Percentiles rank a stretch among this genome's conserved stretches.
These are phyloP conservation scores for Raja brachyura DNA, from an alignment of 2,113 vertebrate species.

Conservation along the genomic window DNA sequence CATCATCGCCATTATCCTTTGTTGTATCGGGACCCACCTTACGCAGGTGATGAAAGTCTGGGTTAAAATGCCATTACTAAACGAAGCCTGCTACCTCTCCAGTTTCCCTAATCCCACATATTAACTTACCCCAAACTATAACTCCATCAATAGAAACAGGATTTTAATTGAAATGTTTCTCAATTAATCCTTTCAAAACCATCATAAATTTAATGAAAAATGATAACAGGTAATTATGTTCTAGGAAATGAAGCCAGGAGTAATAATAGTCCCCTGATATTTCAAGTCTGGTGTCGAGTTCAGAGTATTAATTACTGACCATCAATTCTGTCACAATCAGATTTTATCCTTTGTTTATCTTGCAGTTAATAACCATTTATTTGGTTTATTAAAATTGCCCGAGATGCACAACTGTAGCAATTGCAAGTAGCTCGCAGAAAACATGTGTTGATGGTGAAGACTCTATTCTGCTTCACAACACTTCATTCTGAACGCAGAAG, in stretches of 20 bases:
- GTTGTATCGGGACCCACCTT: conserved; percentile 60
- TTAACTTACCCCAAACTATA: conserved; percentile 52
- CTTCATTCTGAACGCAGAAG: background rate
- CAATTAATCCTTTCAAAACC: conserved; percentile 41
- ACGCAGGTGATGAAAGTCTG: conserved; percentile 69
- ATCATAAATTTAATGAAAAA: conserved; percentile 31
- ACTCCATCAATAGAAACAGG: conserved; percentile 46
- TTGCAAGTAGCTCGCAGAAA: background rate
- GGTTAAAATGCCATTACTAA: conserved; percentile 65
- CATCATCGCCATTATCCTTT: conserved; percentile 71
- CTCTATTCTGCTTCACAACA: conserved; percentile 25
- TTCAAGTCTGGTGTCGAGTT: background rate
- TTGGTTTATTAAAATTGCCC: background rate
- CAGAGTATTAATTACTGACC: background rate
- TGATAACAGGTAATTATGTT: conserved; percentile 35
- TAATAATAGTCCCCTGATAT: conserved; percentile 33
- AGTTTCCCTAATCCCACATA: conserved; percentile 52
- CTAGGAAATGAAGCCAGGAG: conserved; percentile 31
- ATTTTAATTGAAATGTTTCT: conserved; percentile 47
- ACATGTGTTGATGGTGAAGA: background rate
- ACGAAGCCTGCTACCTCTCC: conserved; percentile 48
- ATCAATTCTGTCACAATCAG: conserved; percentile 30
- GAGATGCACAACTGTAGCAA: background rate
- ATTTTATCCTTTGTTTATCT: conserved; percentile 27
- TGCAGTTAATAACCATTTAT: conserved; percentile 28